A percentile compares a stretch with the other conserved stretches of the same genome.
Conservation (phyloP, 2,113 vertebrate genomes). For the Orthochromis indermauri region DNA sequence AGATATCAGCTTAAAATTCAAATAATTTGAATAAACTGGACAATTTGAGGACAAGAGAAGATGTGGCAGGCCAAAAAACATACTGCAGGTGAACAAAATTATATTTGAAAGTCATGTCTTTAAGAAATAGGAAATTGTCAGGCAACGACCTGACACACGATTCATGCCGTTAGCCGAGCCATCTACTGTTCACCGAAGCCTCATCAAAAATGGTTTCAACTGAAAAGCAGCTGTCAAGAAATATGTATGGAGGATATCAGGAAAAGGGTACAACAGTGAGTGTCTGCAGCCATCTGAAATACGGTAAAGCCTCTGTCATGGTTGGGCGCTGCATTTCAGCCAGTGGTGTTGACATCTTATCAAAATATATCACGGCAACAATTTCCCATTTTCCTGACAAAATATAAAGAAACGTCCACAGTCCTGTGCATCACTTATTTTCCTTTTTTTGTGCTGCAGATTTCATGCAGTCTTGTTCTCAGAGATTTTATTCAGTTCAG, state of each 20-base stretch:
- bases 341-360: background rate
- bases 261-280: background rate
- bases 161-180: background rate
- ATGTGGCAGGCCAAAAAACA: rapidly evolving
- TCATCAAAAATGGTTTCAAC: background rate
- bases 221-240: background rate
- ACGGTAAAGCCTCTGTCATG: background rate
- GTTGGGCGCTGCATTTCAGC: background rate
- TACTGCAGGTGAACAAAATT: background rate
- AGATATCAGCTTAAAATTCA: background rate
- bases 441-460: background rate
- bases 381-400: background rate
- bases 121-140: background rate
- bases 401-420: background rate
- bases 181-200: background rate
- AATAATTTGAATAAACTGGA: background rate
- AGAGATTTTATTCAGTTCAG: background rate
- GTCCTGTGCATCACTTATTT: background rate
- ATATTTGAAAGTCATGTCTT: background rate
- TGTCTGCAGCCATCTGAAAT: background rate
- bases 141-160: background rate
- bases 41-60: background rate
- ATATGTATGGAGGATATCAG: background rate
- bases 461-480: background rate
- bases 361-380: background rate